Base-by-base conservation (phyloP, 1,140 invertebrate genomes). In the Tetragnatha versicolor region DNA sequence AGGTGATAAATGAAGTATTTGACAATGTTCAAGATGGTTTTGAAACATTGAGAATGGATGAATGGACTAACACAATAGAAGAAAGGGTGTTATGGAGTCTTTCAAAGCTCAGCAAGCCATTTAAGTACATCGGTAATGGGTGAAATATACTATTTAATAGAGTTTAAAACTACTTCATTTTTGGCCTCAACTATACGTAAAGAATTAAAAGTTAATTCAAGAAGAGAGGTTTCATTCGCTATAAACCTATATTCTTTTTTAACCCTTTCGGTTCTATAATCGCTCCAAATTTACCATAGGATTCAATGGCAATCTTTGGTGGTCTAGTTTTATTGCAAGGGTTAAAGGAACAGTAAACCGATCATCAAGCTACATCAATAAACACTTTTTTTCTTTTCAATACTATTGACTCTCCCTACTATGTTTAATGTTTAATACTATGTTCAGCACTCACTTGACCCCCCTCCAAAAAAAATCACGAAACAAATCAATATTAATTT, bases 61-160 rank as follows among this genome's bases (percentile, higher is more conserved):
- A 68, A 33, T 99, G 97, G 97, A 98, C 95, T 33, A 94, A 95
- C 2, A 90, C 92, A 83, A 95, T 98, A 37, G 95, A 98, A 33
- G 97, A 98, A 87, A 92, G 93, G 58, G 97, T 95, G 84, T 89
- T 98, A 73, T 91, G 91, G 53, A 93, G 94, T 84, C 87, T 98
- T 51, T 96, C 95, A 20, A 97, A 97, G 88, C 88, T 97, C 82
- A 93, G 96, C 87, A 98, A 98, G 87, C 93, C 96, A 63, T 98
- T 97, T 85, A 99, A 99, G 90, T 99, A 98, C 87, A 98, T 99
- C 84, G 93, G 91, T 92, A 86, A 86, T 82, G 1, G 27, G 17
- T 20, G n/a, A 12, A 63, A 63, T 9, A 25, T n/a, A n/a, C 22
- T 51, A 63, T 2, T 39, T 20, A 9, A 3, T 27, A 5, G 31